Conservation (phyloP, 2,113 vertebrate genomes). For the Glaucomys volans region DNA sequence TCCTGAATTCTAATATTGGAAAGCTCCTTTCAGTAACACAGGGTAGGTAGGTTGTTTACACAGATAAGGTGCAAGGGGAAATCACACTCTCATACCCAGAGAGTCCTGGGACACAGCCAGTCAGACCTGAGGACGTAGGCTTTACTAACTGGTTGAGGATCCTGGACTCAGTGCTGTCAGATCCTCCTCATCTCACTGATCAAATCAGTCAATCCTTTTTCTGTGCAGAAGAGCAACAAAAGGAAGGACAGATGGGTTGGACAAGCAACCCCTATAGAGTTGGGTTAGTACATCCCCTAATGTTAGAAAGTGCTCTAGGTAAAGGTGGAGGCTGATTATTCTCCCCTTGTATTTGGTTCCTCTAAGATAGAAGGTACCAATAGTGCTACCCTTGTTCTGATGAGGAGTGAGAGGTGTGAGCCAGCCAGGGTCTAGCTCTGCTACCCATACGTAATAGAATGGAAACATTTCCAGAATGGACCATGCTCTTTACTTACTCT, state of each 20-base stretch:
- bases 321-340: neutral
- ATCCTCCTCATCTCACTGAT: neutral
- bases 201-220: neutral
- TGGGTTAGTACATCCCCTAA: neutral
- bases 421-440: neutral
- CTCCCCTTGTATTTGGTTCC: neutral
- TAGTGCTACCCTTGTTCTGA: neutral
- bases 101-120: neutral
- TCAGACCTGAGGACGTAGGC: neutral
- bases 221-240: neutral
- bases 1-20: neutral
- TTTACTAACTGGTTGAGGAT: neutral
- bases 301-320: neutral
- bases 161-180: neutral
- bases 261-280: neutral
- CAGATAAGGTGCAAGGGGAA: neutral
- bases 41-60: neutral
- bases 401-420: neutral
- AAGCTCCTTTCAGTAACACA: neutral
- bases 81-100: neutral
- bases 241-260: neutral
- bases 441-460: neutral
- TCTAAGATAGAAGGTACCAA: neutral
- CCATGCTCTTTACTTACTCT: neutral
- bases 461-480: neutral